Percentiles rank a stretch among this genome's conserved stretches.
Evolutionary conservation across 2,113 vertebrate genomes (phyloP).

Genomic region (Bufo gargarizans): DNA sequence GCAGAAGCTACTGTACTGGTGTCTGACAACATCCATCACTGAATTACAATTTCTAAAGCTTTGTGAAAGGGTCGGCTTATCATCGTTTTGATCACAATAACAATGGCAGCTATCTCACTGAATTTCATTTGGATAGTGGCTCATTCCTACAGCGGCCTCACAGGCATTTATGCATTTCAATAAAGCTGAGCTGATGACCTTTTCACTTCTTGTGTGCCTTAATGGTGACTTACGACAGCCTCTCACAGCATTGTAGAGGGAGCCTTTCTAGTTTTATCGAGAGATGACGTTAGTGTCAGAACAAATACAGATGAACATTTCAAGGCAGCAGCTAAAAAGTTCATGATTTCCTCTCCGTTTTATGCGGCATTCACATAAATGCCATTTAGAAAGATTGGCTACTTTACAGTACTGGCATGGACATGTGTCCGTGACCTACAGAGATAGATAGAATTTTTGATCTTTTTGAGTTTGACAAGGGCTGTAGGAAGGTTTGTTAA

Average conservation of each 20-base stretch:
- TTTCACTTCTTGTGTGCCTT: conserved; percentile 58
- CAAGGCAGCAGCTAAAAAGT: conserved; percentile 8
- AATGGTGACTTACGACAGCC: conserved; percentile 55
- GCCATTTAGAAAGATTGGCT: background rate
- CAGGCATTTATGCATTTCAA: conserved; percentile 56
- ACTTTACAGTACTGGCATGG: background rate
- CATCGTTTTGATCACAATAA: conserved; percentile 56
- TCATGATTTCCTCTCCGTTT: conserved; percentile 4
- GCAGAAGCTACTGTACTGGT: conserved; percentile 9
- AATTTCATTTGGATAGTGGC: conserved; percentile 51
- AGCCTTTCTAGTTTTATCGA: conserved; percentile 22
- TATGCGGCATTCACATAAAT: background rate
- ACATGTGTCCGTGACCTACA: background rate
- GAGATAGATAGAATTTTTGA: background rate
- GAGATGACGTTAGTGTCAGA: conserved; percentile 42
- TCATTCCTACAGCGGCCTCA: conserved; percentile 40
- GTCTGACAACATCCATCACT: conserved; percentile 40
- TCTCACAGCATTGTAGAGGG: background rate
- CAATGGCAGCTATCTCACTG: conserved; percentile 47
- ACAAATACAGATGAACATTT: conserved; percentile 40
- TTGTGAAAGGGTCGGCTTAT: conserved; percentile 51
- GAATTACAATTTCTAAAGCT: conserved; percentile 41
- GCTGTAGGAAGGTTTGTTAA: background rate
- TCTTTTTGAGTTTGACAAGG: background rate
- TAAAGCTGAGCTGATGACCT: conserved; percentile 56